Conservation (phyloP, 2,113 vertebrate species). For the Odontesthes bonariensis region DNA sequence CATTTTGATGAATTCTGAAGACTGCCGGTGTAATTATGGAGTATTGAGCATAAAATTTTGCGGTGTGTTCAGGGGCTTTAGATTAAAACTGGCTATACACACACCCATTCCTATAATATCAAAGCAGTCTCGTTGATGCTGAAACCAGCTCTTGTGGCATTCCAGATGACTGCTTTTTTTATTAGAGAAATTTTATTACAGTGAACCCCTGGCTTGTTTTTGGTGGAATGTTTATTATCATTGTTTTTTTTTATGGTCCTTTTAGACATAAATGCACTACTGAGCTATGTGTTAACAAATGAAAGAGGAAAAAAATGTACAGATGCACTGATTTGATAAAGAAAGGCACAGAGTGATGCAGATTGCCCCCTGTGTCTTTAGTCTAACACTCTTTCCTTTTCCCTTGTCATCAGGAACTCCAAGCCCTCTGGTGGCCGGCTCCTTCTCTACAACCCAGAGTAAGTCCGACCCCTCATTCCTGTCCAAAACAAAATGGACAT, state of each 20-base stretch:
- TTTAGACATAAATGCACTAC: neutral
- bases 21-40: too few relatives aligned
- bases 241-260: neutral
- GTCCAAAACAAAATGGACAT: conserved; percentile 6
- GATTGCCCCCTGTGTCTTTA: conserved; percentile 11
- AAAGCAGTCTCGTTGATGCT: conserved; percentile 1
- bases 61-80: neutral
- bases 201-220: neutral
- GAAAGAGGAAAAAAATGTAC: neutral
- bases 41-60: too few relatives aligned
- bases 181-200: neutral
- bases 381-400: conserved; percentile 37
- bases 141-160: neutral
- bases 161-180: neutral
- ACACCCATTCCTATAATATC: neutral
- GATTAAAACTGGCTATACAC: neutral
- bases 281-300: neutral
- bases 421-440: conserved; percentile 89
- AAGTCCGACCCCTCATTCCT: conserved; percentile 76
- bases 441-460: conserved; percentile 89
- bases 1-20: neutral
- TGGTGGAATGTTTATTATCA: neutral
- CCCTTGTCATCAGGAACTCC: conserved; percentile 87
- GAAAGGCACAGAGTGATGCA: conserved; percentile 3
- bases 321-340: conserved; percentile 11